phyloP scores from a whole-genome alignment of 2,113 vertebrate species.

The Scortum barcoo region DNA sequence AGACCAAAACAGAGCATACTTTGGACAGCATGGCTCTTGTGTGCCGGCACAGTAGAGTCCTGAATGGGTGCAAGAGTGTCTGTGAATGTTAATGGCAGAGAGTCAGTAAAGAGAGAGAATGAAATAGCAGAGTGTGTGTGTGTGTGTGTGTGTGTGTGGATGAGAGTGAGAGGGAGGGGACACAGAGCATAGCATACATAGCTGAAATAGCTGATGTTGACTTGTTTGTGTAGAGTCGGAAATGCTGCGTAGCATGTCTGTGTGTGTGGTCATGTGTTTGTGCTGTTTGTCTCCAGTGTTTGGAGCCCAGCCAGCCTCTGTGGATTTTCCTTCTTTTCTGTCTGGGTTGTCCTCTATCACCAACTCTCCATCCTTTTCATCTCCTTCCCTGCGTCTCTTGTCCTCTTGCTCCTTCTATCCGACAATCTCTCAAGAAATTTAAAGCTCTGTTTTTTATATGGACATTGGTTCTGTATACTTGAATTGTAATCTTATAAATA shows the following conservation, averaged over 20 bases:
- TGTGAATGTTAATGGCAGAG: neutral
- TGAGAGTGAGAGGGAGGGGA: constrained; percentile 10
- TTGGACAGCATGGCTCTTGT: neutral
- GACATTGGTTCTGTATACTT: neutral
- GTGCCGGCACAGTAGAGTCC: neutral
- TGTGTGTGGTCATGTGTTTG: constrained; percentile 47
- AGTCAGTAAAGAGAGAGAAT: neutral
- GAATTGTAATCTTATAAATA: too few species aligned
- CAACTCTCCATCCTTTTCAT: neutral
- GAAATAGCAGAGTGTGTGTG: neutral
- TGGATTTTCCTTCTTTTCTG: constrained; percentile 8
- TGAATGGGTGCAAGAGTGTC: constrained; percentile 1
- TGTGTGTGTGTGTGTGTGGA: constrained; percentile 1
- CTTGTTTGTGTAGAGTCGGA: constrained; percentile 54
- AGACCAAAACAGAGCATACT: neutral
- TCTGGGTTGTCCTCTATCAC: neutral
- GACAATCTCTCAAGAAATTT: too few species aligned
- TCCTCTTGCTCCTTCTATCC: neutral
- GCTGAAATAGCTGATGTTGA: constrained; percentile 49
- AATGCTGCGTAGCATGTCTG: constrained; percentile 26
- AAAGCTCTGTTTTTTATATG: neutral
- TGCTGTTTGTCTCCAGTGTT: constrained; percentile 50
- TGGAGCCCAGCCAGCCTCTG: constrained; percentile 18
- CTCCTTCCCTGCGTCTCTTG: fast-evolving
- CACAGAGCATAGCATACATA: constrained; percentile 49